phyloP scores from a whole-genome alignment of 2,888 invertebrate species.

The Cheilosia vernalis region DNA sequence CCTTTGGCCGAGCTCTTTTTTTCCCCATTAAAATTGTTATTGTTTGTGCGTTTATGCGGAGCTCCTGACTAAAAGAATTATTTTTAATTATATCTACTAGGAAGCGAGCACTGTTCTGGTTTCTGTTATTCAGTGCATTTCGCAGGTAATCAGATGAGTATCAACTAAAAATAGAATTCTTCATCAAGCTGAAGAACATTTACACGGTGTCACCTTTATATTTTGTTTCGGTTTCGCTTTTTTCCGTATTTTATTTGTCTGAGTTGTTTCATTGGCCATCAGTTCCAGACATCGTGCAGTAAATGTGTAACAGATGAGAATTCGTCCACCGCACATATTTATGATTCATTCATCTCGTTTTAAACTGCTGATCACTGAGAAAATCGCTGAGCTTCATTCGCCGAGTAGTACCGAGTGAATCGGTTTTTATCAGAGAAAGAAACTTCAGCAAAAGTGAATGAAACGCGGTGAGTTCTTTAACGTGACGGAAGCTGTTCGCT shows the following conservation, averaged over 20 bases:
- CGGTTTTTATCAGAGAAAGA: slow-evolving; percentile 41
- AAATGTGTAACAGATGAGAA: slow-evolving; percentile 30
- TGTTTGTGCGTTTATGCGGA: slow-evolving; percentile 9
- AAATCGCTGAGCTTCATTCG: slow-evolving; percentile 2
- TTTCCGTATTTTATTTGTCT: not conserved
- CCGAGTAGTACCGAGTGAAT: slow-evolving; percentile 40
- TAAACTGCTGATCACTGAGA: slow-evolving; percentile 45
- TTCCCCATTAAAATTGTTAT: slow-evolving; percentile 33
- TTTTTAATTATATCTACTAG: slow-evolving; percentile 63
- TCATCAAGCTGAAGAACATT: slow-evolving; percentile 30
- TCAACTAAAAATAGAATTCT: slow-evolving; percentile 64
- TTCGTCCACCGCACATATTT: not conserved
- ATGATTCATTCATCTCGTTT: slow-evolving; percentile 62
- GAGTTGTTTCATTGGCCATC: slow-evolving; percentile 10
- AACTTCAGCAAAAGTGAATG: slow-evolving; percentile 6
- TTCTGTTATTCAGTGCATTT: slow-evolving; percentile 55
- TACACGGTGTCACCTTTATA: slow-evolving; percentile 53
- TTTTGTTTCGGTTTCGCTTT: slow-evolving; percentile 6
- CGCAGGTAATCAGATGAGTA: slow-evolving; percentile 70
- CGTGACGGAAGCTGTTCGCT: slow-evolving; percentile 27
- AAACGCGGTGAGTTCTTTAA: slow-evolving; percentile 28
- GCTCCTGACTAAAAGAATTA: slow-evolving; percentile 37
- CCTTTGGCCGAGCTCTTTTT: slow-evolving; percentile 51
- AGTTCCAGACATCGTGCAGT: slow-evolving; percentile 40
- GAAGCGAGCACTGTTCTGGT: slow-evolving; percentile 48